Percentiles rank a stretch among this genome's conserved stretches.
Evolutionary conservation across 1,140 invertebrate species (phyloP).

Genomic region (Melanaphis sacchari): DNA sequence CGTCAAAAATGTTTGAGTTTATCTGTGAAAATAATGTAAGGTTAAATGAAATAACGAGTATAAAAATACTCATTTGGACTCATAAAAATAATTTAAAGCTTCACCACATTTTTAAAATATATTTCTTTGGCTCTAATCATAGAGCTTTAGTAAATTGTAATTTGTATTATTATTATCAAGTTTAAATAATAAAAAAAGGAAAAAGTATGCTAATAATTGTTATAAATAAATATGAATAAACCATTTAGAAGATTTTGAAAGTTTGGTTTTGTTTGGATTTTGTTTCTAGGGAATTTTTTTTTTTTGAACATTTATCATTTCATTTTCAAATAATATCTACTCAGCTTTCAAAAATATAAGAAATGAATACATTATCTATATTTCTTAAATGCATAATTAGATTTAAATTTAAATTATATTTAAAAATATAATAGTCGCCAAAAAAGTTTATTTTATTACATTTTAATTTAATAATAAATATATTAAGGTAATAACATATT

Average conservation of each 20-base stretch:
- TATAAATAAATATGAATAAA: background rate
- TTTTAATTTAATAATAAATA: background rate
- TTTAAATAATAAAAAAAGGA: background rate
- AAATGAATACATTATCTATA: background rate
- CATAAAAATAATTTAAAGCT: background rate
- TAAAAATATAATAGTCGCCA: too few relatives aligned
- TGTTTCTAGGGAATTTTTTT: background rate
- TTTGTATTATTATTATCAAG: background rate
- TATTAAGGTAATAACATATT: background rate
- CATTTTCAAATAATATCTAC: background rate
- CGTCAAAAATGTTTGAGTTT: slow-evolving; percentile 30
- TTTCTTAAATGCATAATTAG: too few relatives aligned
- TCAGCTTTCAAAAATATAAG: background rate
- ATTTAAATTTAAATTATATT: too few relatives aligned
- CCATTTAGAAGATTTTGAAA: background rate
- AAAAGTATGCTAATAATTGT: background rate
- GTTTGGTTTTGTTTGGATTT: background rate
- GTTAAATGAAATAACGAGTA: background rate
- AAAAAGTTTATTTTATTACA: background rate
- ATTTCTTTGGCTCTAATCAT: background rate
- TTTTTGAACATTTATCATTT: background rate
- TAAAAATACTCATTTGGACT: background rate
- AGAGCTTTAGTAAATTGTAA: background rate
- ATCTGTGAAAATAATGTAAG: slow-evolving; percentile 47
- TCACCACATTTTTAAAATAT: background rate